Conservation (phyloP, 35 echinoderm and acorn worm species). For the Ptychodera flava region DNA sequence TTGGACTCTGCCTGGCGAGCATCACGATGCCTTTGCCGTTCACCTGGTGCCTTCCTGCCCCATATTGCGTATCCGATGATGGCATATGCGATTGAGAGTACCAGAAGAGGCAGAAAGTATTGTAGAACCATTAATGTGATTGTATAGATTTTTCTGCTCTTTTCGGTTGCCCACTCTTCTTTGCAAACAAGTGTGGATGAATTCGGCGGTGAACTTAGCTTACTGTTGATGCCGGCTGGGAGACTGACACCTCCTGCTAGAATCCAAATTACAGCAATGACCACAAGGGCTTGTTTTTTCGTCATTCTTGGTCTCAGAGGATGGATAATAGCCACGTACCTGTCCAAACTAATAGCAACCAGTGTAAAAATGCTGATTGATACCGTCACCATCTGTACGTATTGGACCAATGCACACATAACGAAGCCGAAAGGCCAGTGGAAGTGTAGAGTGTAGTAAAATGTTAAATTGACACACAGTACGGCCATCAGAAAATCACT, state of each 20-base stretch:
- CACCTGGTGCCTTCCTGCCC: slow-evolving; percentile 79
- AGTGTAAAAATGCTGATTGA: slow-evolving; percentile 96
- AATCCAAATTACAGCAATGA: slow-evolving; percentile 71
- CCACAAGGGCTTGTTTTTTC: slow-evolving; percentile 38
- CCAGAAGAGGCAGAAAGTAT: slow-evolving; percentile 66
- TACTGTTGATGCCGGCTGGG: slow-evolving; percentile 34
- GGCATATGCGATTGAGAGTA: slow-evolving; percentile 54
- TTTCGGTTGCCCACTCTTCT: slow-evolving; percentile 25
- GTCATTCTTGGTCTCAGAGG: slow-evolving; percentile 77
- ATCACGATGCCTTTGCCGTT: slow-evolving; percentile 70
- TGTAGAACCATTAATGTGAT: slow-evolving; percentile 55
- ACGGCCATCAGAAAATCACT: slow-evolving; percentile 88
- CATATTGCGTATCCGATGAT: slow-evolving; percentile 81
- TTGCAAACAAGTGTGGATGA: slow-evolving; percentile 38
- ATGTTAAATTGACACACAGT: slow-evolving; percentile 81
- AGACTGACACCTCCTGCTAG: slow-evolving; percentile 51
- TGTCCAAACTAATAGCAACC: slow-evolving; percentile 81
- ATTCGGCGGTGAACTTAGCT: slow-evolving; percentile 11
- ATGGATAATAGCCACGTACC: slow-evolving; percentile 87
- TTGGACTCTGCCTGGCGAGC: slow-evolving; percentile 77
- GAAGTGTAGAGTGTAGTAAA: slow-evolving; percentile 66
- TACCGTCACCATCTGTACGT: slow-evolving; percentile 71
- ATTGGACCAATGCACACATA: slow-evolving; percentile 77
- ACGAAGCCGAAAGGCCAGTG: slow-evolving; percentile 65
- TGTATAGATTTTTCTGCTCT: slow-evolving; percentile 47